phyloP scores from a whole-genome alignment of 2,113 vertebrate species.

The Microcebus jonahi region DNA sequence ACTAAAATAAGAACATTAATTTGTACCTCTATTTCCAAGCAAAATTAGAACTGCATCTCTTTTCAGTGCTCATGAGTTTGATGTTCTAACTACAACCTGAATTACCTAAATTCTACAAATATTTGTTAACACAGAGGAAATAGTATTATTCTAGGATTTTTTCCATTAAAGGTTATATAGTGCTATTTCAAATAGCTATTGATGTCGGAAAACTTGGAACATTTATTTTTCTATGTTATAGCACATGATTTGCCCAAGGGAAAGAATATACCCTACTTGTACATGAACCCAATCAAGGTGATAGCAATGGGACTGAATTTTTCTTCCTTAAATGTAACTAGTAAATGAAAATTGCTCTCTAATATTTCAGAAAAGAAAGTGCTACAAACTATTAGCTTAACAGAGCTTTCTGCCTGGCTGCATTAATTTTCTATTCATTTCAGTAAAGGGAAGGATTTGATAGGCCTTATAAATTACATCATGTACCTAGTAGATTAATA shows the following conservation, averaged over 20 bases:
- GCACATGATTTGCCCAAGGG: neutral
- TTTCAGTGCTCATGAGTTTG: neutral
- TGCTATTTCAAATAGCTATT: neutral
- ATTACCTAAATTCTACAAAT: neutral
- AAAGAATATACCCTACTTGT: neutral
- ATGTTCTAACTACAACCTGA: neutral
- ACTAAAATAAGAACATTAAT: neutral
- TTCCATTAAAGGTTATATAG: neutral
- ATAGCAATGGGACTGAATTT: constrained; percentile 58
- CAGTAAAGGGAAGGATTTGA: constrained; percentile 82
- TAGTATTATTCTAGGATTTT: neutral
- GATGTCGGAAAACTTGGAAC: neutral
- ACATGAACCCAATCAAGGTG: constrained; percentile 56
- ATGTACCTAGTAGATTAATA: constrained; percentile 82
- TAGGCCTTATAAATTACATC: constrained; percentile 84
- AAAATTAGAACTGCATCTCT: neutral
- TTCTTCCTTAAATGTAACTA: constrained; percentile 75
- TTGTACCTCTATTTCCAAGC: neutral
- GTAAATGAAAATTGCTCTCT: constrained; percentile 79
- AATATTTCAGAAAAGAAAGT: constrained; percentile 73
- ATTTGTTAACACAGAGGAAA: constrained; percentile 13
- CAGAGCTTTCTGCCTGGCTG: constrained; percentile 81
- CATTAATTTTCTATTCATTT: constrained; percentile 86
- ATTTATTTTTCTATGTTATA: neutral
- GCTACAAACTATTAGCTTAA: constrained; percentile 81